These are phyloP conservation scores for Numenius arquata DNA, from an alignment of 2,113 vertebrate species.

Conservation along the genomic window DNA sequence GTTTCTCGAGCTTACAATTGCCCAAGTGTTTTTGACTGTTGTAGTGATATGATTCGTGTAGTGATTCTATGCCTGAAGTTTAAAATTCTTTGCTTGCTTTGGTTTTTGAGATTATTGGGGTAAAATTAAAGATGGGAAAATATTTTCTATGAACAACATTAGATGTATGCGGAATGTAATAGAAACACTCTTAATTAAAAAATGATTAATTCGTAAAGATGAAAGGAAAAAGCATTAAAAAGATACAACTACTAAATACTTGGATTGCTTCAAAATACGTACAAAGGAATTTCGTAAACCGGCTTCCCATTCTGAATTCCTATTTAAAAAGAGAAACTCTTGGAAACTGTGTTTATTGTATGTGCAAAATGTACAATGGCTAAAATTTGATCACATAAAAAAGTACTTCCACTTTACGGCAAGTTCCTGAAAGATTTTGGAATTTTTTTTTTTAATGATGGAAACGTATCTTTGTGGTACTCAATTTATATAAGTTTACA, in stretches of 20 bases:
- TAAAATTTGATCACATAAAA: not conserved
- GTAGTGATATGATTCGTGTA: not conserved
- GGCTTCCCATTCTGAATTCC: not conserved
- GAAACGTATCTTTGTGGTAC: not conserved
- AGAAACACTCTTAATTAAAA: not conserved
- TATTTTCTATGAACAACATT: not conserved
- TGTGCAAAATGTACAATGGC: fast-evolving
- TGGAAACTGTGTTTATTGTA: not conserved
- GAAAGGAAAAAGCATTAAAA: not conserved
- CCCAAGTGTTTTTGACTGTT: not conserved
- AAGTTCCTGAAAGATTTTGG: not conserved
- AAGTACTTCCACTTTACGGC: not conserved
- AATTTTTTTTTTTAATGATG: not conserved
- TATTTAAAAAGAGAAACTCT: not conserved
- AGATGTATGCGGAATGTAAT: not conserved
- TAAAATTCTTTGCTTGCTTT: not conserved
- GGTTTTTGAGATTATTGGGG: not conserved
- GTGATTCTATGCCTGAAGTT: not conserved
- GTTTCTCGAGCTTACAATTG: not conserved
- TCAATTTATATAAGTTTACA: not conserved
- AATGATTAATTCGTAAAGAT: not conserved
- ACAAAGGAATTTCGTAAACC: not conserved
- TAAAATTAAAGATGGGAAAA: not conserved
- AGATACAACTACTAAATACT: not conserved
- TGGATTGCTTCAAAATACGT: not conserved